These are phyloP conservation scores for Oriolus oriolus DNA, from an alignment of 2,113 vertebrate species.

Conservation along the genomic window DNA sequence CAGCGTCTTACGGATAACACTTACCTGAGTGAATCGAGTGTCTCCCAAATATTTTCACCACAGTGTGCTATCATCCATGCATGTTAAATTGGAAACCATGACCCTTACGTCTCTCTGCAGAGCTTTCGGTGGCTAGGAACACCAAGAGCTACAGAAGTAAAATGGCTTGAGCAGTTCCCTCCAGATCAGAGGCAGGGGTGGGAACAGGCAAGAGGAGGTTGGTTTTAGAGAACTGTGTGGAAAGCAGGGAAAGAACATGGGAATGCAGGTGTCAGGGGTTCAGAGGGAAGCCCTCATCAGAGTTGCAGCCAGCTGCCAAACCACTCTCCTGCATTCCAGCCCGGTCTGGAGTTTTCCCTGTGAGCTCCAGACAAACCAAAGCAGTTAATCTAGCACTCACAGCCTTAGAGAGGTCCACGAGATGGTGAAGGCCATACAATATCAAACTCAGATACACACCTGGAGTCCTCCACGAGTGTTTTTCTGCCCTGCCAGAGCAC, in stretches of 20 bases:
- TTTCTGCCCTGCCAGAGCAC: rapidly evolving
- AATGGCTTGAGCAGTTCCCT: neutral
- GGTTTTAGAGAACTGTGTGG: neutral
- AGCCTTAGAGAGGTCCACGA: neutral
- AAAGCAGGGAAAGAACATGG: neutral
- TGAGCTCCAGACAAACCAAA: neutral
- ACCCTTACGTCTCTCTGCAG: neutral
- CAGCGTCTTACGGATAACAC: neutral
- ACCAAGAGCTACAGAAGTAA: neutral
- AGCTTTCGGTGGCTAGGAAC: neutral
- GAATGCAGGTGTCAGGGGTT: neutral
- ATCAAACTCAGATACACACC: neutral
- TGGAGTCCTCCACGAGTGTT: neutral
- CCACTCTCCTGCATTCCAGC: neutral
- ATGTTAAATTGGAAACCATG: neutral
- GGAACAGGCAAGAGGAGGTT: neutral
- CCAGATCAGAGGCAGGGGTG: neutral
- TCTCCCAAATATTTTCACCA: neutral
- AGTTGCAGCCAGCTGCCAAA: neutral
- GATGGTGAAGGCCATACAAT: neutral
- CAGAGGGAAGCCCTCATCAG: neutral
- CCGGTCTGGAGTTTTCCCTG: neutral
- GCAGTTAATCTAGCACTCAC: neutral
- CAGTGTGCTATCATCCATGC: neutral
- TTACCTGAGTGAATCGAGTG: rapidly evolving